Base-by-base conservation (phyloP, 1,140 invertebrate genomes). In the Nautilus pompilius region DNA sequence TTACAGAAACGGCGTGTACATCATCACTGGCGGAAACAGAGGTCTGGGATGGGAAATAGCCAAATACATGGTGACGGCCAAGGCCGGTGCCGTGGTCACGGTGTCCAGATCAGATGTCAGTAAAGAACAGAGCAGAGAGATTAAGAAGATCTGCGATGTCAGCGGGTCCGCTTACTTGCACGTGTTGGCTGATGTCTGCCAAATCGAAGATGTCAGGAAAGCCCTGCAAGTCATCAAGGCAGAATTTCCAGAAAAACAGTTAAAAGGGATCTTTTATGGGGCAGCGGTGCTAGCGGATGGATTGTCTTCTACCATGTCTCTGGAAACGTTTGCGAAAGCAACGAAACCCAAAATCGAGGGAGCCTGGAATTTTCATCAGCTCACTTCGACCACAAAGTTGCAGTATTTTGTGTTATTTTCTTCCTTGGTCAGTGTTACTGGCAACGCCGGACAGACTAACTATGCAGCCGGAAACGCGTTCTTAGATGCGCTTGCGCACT, bases 31-130 rank as follows among this genome's bases (percentile, higher is more conserved):
- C 8, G 76, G 76, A 5, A 34, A 72, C 6, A 75, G 74, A 13
- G 76, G 76, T 3, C 66, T 78, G 30, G 76, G 76, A 3, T 76
- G 74, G 74, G 67, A 72, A 53, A 58, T 67, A 20, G 65, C 70
- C 2, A 61, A 66, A 24, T 66, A 69, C 5, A 36, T 78, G n/a
- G 68, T 73, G 10, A 41, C 65, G 54, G 58, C 60, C 17, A 73
- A 69, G 5, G 76, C 71, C 30, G 75, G 75, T 5, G 20, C 36
- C 8, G 63, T 77, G 5, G 66, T 54, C 22, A 68, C 62, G n/a
- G 8, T 75, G 1, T 69, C 72, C 22, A 62, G 75, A 65, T 30
- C 71, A 36, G 20, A 58, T 10, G 49, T 60, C 17, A 51, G 60
- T 10, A 32, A 34, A 13, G 61, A 69, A 41, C 59, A 62, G 53